Base-by-base conservation (phyloP, 2,888 invertebrate genomes). In the Encarsia formosa region DNA sequence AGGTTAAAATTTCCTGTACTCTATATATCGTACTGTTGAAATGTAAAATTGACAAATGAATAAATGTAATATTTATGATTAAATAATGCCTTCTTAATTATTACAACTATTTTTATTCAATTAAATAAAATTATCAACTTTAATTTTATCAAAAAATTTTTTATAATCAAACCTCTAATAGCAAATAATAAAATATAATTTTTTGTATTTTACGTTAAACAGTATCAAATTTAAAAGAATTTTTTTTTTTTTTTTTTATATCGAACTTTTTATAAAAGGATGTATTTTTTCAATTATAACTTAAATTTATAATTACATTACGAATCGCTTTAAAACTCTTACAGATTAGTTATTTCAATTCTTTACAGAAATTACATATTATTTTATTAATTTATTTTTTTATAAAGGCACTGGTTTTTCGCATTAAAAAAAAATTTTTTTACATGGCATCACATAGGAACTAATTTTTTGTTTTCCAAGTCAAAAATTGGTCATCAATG, bases 11-110 rank as follows among this genome's bases (percentile, higher is more conserved):
- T 66, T 69, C 68, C 66, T 71, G 60, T 68, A 69, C 63, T 66
- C 65, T 63, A 59, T 65, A 66, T 65, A 69, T 65, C 64, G 66
- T 66, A 61, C 62, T 69, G 66, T 68, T 69, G 67, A 63, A 57
- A 29, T 57, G 57, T 57, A 52, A 57, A 57, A 52, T 57, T 57
- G 54, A 57, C 52, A 57, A 54, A 54, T 55, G 51, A 56, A 56
- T 57, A 57, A 57, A 57, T 54, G 54, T 57, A 57, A 57, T 54
- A 54, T 54, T 54, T 57, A 57, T 45, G 53, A 57, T 8, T 26
- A 11, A 26, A 26, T 26, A 6, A 1, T 26, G 26, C 11, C 6
- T 11, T 6, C 11, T 26, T 11, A 26, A 26, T 11, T 11, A 26
- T 26, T 6, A 26, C 11, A 26, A 26, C 26, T 6, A 11, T 26